These are phyloP conservation scores for Aplodontia rufa DNA, from an alignment of 2,113 vertebrate genomes.

Conservation along the genomic window DNA sequence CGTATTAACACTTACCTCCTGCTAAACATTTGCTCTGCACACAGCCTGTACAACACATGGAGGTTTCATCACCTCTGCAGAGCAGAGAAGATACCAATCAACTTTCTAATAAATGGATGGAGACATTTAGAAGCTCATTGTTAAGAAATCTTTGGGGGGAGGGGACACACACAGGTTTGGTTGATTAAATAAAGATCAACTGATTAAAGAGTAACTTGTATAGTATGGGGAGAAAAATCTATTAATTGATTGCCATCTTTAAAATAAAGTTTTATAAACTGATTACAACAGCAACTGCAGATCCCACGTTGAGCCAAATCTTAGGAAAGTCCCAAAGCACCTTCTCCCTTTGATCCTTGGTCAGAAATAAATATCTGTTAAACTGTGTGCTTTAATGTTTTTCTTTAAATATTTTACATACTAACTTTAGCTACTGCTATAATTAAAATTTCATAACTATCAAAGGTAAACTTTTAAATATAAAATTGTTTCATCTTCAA, in stretches of 20 bases:
- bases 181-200: neutral
- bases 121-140: neutral
- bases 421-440: neutral
- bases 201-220: conserved; percentile 8
- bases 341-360: neutral
- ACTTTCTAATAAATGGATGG: neutral
- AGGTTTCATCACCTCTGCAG: accelerated
- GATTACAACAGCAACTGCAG: neutral
- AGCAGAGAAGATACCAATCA: neutral
- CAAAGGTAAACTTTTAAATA: neutral
- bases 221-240: neutral
- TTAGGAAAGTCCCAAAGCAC: neutral
- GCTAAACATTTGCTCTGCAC: neutral
- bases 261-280: neutral
- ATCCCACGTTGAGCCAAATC: neutral
- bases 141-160: neutral
- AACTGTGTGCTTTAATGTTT: neutral
- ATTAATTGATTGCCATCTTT: neutral
- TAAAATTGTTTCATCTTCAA: neutral
- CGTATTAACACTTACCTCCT: neutral
- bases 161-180: neutral
- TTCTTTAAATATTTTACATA: neutral
- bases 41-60: neutral
- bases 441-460: conserved; percentile 18
- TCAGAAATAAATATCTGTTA: neutral